Base-by-base conservation (phyloP, 2,113 vertebrate species). In the Actenoides lindsayi region DNA sequence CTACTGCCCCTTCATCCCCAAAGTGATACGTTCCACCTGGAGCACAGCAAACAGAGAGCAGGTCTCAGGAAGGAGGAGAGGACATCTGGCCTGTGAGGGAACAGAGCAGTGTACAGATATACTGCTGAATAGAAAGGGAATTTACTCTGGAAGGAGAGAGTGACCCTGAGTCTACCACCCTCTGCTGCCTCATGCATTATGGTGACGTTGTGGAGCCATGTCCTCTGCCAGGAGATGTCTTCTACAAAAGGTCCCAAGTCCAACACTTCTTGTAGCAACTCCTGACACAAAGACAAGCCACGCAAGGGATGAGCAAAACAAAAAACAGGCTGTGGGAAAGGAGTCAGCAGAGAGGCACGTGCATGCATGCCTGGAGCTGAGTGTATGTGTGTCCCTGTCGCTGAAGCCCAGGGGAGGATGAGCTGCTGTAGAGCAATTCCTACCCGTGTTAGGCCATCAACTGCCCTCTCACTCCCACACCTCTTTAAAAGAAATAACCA, bases 391-490 rank as follows among this genome's bases (percentile, higher is more conserved):
- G n/a, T 30, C 44, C 44, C 6, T 48, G 5, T 50, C 25, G 33
- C 77, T 44, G 64, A 51, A 82, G 35, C 9, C 39, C 31, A 44
- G 19, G 51, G 56, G 51, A 59, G 9, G 31, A 16, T 25, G 7
- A 11, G n/a, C n/a, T 35, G 28, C 37, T 31, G 31, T 13, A 64
- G 65, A 57, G 21, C 1, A 0, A 57, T 78, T 78, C 21, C 25
- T 23, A 5, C 41, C 57, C 23, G 4, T 50, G 30, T 64, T 50
- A 50, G 41, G 50, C 31, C 27, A 64, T 33, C 35, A 51, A 2
- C 31, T 1, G 6, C 16, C 25, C 24, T 24, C 37, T 8, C 3
- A 5, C 16, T 69, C 39, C 48, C n/a, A 42, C 1, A 1, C 14
- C 25, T 37, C 25, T 50, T 68, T 74, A 86, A 82, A 85, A 73